Evolutionary conservation across 2,797 vertebrate species (phyloP), one percentile per base, ranked within the genome.

Genomic region (Neosilurus mollespiculum): DNA sequence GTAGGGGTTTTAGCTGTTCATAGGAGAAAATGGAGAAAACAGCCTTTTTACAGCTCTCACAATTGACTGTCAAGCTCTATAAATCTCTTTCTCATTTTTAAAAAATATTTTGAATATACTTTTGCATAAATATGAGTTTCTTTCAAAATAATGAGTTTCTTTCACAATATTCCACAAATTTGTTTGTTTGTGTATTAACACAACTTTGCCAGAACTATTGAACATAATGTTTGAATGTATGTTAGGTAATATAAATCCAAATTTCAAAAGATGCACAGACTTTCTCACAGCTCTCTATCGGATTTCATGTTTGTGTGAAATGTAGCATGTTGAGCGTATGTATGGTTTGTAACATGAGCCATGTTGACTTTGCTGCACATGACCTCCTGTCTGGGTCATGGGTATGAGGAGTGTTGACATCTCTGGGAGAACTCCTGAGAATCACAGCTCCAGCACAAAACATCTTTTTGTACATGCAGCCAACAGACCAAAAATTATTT

Each of bases 391-490:
- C 67, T 80, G 77, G 66, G 71, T 51, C 37, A 30, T 8, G 30
- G n/a, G 20, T 34, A 24, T 9, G 53, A 66, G 51, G 9, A 58
- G 78, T 61, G 80, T 84, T 86, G 78, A 64, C 22, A 15, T 77
- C 8, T 84, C 85, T 77, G 65, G 78, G 30, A 65, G 81, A 86
- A 84, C 24, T 59, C 76, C 64, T 81, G 82, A 87, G 81, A 83
- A 76, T 24, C 59, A 73, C 6, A 10, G 71, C 56, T 82, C 22
- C 80, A 72, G 22, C 26, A 51, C 61, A 34, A 78, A 22, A 43
- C 30, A 4, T 75, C 30, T 30, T 30, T 30, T 62, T 83, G 75
- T 78, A 18, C n/a, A 37, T 67, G 18, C 49, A 81, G 59, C n/a
- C 10, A 24, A 54, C 79, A 37, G 1, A 37, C 12, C 10, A 77